phyloP scores from a whole-genome alignment of 2,113 vertebrate species.

The Myrmophylax atrothorax region DNA sequence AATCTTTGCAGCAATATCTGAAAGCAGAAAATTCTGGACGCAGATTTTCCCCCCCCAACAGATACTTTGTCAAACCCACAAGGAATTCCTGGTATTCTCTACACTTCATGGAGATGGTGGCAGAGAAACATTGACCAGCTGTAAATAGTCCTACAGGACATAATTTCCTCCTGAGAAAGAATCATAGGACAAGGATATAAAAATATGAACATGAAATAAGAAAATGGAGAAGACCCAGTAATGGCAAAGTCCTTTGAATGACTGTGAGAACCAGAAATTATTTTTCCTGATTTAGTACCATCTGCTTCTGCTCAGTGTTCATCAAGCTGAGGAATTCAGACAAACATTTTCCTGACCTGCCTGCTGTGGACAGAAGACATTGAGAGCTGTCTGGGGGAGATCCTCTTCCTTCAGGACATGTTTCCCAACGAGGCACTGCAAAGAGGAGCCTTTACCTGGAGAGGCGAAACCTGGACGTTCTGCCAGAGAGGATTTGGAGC shows the following conservation, averaged over 20 bases:
- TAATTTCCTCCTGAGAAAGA: not conserved
- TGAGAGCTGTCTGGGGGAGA: not conserved
- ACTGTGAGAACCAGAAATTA: not conserved
- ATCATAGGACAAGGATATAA: not conserved
- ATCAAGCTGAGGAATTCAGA: not conserved
- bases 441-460: not conserved
- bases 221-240: not conserved
- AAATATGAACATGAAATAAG: not conserved
- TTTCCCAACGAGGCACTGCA: not conserved
- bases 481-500: not conserved
- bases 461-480: accelerated
- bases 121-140: not conserved
- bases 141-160: not conserved
- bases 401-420: not conserved
- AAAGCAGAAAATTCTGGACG: not conserved
- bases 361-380: not conserved
- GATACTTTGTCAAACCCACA: not conserved
- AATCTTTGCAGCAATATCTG: not conserved
- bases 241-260: not conserved
- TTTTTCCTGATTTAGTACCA: not conserved
- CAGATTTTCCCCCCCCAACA: not conserved
- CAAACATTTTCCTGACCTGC: not conserved
- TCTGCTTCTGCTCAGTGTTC: not conserved
- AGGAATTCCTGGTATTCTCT: not conserved
- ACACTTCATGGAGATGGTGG: not conserved